These are phyloP conservation scores for Sarcophaga variegata DNA, from an alignment of 2,888 invertebrate species.

Conservation along the genomic window DNA sequence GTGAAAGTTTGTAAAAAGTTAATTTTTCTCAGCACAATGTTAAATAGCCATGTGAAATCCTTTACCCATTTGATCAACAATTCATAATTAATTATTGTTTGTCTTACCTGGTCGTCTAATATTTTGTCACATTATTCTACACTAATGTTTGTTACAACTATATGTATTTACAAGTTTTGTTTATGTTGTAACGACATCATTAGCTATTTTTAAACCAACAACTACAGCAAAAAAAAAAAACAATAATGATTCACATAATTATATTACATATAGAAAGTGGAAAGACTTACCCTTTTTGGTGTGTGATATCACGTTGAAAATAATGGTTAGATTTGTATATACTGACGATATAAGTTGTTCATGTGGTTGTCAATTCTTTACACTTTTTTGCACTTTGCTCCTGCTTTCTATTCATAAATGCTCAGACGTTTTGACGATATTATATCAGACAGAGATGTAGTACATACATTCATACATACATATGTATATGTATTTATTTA, in stretches of 20 bases:
- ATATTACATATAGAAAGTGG: constrained; percentile 1
- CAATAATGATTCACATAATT: constrained; percentile 8
- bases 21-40: too few relatives aligned
- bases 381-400: constrained; percentile 33
- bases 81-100: background rate
- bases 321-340: constrained; percentile 17
- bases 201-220: background rate
- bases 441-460: background rate
- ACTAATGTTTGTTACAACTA: background rate
- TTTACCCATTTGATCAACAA: too few relatives aligned
- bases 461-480: background rate
- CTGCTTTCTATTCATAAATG: background rate
- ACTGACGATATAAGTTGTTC: background rate
- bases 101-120: background rate
- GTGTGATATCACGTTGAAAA: constrained; percentile 37
- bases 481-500: background rate
- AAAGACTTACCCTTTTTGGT: constrained; percentile 40
- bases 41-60: too few relatives aligned
- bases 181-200: background rate
- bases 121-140: too few relatives aligned
- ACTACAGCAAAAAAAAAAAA: background rate
- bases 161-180: background rate
- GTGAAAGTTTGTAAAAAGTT: too few relatives aligned
- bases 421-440: constrained; percentile 54
- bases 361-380: background rate